These are phyloP conservation scores for Lepus europaeus DNA, from an alignment of 2,113 vertebrate genomes.

Conservation along the genomic window DNA sequence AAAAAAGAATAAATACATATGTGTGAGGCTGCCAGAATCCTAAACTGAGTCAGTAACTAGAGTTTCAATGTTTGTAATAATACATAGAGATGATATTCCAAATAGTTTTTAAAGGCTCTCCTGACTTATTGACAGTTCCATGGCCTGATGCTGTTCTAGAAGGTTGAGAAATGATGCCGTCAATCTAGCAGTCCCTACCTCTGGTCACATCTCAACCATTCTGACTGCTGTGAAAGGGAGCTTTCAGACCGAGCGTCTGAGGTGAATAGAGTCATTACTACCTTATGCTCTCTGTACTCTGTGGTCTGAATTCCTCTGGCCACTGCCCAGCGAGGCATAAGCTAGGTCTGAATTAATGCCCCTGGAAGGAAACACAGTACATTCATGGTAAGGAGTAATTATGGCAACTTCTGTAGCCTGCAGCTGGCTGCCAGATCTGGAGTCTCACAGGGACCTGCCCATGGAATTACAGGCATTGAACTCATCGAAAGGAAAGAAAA, in stretches of 20 bases:
- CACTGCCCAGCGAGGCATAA: slow-evolving; percentile 60
- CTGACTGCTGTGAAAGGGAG: slow-evolving; percentile 64
- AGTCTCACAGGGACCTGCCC: background rate
- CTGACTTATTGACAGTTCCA: slow-evolving; percentile 26
- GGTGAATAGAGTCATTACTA: slow-evolving; percentile 74
- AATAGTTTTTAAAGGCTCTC: slow-evolving; percentile 33
- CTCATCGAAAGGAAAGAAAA: background rate
- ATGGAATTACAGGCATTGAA: background rate
- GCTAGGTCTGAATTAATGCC: slow-evolving; percentile 68
- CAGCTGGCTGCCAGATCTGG: slow-evolving; percentile 13
- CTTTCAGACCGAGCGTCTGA: slow-evolving; percentile 74
- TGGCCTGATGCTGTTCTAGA: background rate
- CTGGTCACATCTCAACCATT: slow-evolving; percentile 61
- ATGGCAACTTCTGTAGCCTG: background rate
- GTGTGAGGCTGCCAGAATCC: background rate
- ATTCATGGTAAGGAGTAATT: slow-evolving; percentile 42
- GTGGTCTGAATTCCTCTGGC: slow-evolving; percentile 78
- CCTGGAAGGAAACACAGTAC: slow-evolving; percentile 64
- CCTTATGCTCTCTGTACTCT: slow-evolving; percentile 63
- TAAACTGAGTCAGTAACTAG: background rate
- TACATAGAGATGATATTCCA: background rate
- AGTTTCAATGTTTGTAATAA: background rate
- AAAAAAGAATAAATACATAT: background rate
- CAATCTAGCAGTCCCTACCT: slow-evolving; percentile 11
- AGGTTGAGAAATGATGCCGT: slow-evolving; percentile 65